Evolutionary conservation across 1,140 invertebrate genomes (phyloP).

Genomic region (Venturia canescens): DNA sequence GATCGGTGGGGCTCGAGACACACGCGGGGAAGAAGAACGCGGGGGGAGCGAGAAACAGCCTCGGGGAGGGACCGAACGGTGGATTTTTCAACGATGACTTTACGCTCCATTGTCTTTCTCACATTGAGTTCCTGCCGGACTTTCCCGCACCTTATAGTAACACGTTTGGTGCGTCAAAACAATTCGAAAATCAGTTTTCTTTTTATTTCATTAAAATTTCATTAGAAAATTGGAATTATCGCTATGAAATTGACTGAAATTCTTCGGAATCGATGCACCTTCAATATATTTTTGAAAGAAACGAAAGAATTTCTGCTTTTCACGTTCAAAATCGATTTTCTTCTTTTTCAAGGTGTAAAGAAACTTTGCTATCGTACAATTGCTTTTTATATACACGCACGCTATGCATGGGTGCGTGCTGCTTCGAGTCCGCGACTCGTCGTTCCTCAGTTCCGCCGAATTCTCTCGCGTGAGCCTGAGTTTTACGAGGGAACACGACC

Average conservation of each 20-base stretch:
- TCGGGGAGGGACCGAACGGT: constrained; percentile 37
- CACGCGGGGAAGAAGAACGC: background rate
- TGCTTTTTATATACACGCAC: background rate
- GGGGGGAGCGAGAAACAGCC: background rate
- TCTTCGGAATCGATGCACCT: too few relatives aligned
- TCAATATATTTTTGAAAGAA: too few relatives aligned
- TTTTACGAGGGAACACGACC: constrained; percentile 44
- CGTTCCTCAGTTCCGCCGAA: constrained; percentile 27
- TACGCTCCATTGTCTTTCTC: constrained; percentile 53
- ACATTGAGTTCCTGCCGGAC: background rate
- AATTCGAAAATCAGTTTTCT: too few relatives aligned
- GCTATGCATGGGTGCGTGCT: background rate
- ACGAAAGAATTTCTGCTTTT: background rate
- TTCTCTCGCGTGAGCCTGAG: background rate
- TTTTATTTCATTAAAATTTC: too few relatives aligned
- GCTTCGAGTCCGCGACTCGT: constrained; percentile 4
- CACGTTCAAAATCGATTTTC: constrained; percentile 1
- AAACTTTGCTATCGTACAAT: constrained; percentile 4
- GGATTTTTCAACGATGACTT: constrained; percentile 56
- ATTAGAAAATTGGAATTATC: too few relatives aligned
- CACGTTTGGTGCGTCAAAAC: background rate
- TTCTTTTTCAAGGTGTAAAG: background rate
- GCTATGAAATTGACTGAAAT: too few relatives aligned
- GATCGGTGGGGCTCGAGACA: background rate
- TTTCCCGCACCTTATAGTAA: constrained; percentile 12